A percentile compares a stretch with the other conserved stretches of the same genome.
Conservation (phyloP, 2,888 invertebrate species). For the Mactromeris polynyma region DNA sequence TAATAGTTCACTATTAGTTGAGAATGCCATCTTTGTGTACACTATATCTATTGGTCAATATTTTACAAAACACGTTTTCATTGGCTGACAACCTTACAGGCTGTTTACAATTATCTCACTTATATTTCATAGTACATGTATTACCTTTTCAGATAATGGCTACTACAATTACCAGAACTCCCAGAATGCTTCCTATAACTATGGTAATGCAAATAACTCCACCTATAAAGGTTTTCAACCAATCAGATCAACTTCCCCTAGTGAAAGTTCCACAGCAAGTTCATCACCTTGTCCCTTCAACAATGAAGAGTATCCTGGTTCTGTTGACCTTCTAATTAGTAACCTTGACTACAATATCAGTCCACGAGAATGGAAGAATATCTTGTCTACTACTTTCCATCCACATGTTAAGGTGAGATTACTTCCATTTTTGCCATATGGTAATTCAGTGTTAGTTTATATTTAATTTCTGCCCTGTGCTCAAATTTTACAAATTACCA, state of each 20-base stretch:
- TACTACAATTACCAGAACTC: conserved; percentile 51
- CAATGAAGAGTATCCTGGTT: conserved; percentile 63
- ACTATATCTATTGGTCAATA: too few relatives aligned
- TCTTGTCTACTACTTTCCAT: conserved; percentile 90
- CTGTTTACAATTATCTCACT: too few relatives aligned
- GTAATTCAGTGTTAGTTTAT: background rate
- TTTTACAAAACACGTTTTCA: too few relatives aligned
- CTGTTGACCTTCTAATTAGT: conserved; percentile 88
- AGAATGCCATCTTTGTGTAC: too few relatives aligned
- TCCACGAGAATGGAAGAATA: conserved; percentile 90
- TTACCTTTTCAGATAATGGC: conserved; percentile 31
- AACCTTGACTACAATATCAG: conserved; percentile 92
- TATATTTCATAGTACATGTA: too few relatives aligned
- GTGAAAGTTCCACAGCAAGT: conserved; percentile 48
- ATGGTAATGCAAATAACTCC: conserved; percentile 50
- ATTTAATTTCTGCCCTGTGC: background rate
- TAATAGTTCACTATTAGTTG: too few relatives aligned
- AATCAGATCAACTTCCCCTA: conserved; percentile 57
- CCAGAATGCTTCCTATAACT: conserved; percentile 48
- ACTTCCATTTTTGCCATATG: conserved; percentile 67
- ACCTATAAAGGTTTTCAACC: conserved; percentile 57
- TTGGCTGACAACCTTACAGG: too few relatives aligned
- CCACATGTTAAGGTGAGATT: conserved; percentile 90
- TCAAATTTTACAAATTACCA: background rate
- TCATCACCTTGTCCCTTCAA: conserved; percentile 62